Evolutionary conservation across 2,888 invertebrate genomes (phyloP).

Genomic region (Atethmia centrago): DNA sequence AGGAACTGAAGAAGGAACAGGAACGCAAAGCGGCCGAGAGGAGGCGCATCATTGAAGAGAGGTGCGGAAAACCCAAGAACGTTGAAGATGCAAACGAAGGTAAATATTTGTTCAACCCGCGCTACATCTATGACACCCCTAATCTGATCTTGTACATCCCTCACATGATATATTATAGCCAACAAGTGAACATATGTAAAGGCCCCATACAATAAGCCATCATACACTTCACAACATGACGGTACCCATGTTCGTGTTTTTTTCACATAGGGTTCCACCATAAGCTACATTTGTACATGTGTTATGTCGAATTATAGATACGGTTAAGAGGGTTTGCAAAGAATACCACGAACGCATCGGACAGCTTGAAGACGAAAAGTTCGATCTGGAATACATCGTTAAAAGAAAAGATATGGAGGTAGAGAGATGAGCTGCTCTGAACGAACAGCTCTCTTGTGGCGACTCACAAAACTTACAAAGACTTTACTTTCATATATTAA

Average conservation of each 20-base stretch:
- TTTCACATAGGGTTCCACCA: constrained; percentile 67
- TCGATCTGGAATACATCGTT: constrained; percentile 99
- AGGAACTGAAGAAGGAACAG: constrained; percentile 99
- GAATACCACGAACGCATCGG: constrained; percentile 97
- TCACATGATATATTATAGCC: constrained; percentile 41
- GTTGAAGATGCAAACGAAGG: constrained; percentile 98
- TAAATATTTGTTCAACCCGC: constrained; percentile 82
- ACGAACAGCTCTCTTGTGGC: constrained; percentile 81
- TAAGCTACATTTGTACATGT: constrained; percentile 72
- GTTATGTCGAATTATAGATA: constrained; percentile 92
- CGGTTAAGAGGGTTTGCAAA: constrained; percentile 94
- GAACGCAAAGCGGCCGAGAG: constrained; percentile 99
- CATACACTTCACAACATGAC: constrained; percentile 78
- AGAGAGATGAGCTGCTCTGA: constrained; percentile 87
- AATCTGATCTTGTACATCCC: constrained; percentile 48
- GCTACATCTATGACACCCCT: constrained; percentile 27
- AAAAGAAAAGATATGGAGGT: constrained; percentile 99
- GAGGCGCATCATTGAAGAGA: constrained; percentile 98
- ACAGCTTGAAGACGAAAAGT: constrained; percentile 98
- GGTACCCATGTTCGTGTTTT: constrained; percentile 61
- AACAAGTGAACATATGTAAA: constrained; percentile 59
- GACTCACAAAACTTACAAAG: constrained; percentile 86
- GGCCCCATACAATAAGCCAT: constrained; percentile 53
- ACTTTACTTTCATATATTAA: constrained; percentile 76
- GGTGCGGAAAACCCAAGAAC: constrained; percentile 97